phyloP scores from a whole-genome alignment of 2,797 vertebrate species.

The Phrynocephalus forsythii region DNA sequence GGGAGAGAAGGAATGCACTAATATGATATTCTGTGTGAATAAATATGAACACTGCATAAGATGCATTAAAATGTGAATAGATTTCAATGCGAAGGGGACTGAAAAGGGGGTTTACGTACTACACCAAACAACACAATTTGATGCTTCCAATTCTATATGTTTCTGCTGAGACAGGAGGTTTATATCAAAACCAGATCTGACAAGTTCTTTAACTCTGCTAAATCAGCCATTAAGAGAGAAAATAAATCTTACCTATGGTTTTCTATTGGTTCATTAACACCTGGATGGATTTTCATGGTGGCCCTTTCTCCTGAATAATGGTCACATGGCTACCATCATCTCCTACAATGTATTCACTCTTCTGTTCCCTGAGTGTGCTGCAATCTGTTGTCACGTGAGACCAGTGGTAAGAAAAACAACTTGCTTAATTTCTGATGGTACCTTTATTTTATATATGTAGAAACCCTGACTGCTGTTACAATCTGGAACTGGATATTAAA shows the following conservation, averaged over 20 bases:
- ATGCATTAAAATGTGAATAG: too few species aligned
- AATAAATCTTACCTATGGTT: background rate
- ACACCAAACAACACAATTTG: too few species aligned
- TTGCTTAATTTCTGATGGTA: conserved; percentile 8
- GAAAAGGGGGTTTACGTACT: too few species aligned
- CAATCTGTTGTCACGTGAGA: background rate
- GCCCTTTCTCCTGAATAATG: accelerated
- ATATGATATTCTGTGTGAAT: too few species aligned
- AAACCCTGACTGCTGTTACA: conserved; percentile 36
- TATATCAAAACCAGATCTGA: background rate
- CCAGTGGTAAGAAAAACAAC: background rate
- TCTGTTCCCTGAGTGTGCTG: accelerated
- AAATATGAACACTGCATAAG: too few species aligned
- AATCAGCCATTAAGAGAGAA: background rate
- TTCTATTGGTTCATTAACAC: background rate
- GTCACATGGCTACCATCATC: background rate
- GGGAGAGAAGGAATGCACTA: too few species aligned
- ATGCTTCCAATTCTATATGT: background rate
- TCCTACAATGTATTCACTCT: background rate
- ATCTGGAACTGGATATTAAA: background rate
- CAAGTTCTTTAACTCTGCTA: background rate
- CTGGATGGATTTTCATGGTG: background rate
- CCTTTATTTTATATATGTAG: conserved; percentile 50
- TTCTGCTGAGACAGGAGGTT: background rate
- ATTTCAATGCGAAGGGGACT: too few species aligned